Conservation (phyloP, 2,888 invertebrate species). For the Sminthurinus aureus region DNA sequence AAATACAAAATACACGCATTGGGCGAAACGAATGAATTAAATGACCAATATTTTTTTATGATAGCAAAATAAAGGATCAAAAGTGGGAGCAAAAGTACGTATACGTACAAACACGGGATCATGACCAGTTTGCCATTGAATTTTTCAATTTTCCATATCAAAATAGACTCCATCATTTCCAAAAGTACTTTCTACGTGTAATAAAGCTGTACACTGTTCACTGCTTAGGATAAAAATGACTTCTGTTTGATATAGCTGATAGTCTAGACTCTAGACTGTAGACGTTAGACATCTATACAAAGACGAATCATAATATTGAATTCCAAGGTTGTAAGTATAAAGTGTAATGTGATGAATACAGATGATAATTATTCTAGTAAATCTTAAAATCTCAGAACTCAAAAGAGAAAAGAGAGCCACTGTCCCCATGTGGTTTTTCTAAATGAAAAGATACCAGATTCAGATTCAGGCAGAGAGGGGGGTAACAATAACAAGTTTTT, state of each 20-base stretch:
- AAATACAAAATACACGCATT: too few species aligned
- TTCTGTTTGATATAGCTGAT: too few species aligned
- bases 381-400: neutral
- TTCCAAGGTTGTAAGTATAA: neutral
- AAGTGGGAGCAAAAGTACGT: neutral
- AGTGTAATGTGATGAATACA: too few species aligned
- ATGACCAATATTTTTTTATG: too few species aligned
- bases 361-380: neutral
- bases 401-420: too few species aligned
- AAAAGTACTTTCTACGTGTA: too few species aligned
- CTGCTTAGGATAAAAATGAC: too few species aligned
- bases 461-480: neutral
- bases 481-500: conserved; percentile 1
- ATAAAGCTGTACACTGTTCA: too few species aligned
- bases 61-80: too few species aligned
- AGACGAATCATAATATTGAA: neutral
- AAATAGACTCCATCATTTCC: neutral
- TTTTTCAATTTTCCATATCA: conserved; percentile 5
- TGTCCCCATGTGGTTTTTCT: neutral
- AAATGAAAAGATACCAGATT: neutral
- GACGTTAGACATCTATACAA: neutral
- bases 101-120: conserved; percentile 24
- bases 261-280: too few species aligned
- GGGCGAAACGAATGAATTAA: too few species aligned
- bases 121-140: conserved; percentile 39